Evolutionary conservation across 2,888 invertebrate genomes (phyloP), one percentile per base, ranked within the genome.

Genomic region (Entomobrya multifasciata): DNA sequence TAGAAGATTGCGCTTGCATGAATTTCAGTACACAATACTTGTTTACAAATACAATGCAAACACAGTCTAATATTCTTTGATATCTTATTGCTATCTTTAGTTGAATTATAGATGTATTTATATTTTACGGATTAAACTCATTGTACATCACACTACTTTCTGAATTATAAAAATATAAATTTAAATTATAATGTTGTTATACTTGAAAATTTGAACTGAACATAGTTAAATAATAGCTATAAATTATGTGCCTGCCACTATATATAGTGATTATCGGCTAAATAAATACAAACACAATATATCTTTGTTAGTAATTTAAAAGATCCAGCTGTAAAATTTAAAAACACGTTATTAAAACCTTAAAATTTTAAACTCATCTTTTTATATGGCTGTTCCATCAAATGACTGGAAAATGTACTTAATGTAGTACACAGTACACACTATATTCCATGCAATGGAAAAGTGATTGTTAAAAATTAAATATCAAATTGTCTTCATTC

Each of bases 101-200:
- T 8, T 36, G 36, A 36, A 36, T 36, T 36, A 36, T 36, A 36
- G 5, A 36, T 6, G 8, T 8, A 36, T 49, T 17, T 47, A 15
- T 47, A 47, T 8, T 62, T 65, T 65, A 13, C 36, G 0, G 13
- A 67, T 44, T 36, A 41, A 72, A 72, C 47, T 72, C 49, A 72
- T 47, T 4, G 8, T 36, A 36, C 36, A 36, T 36, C 8, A 6
- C 15, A 13, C 3, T 44, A 49, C 17, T 13, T 67, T 36, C 20
- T 67, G 67, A 67, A 67, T 67, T 72, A 72, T 49, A 72, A 49
- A 72, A 72, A 72, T 49, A 72, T 72, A 72, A 72, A 67, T 22
- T 72, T 72, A 17, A 72, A 72, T 25, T 0, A 70, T 25, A 11
- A 49, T 49, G 30, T 49, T 49, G 25, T 72, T 72, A 22, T 57